Percentiles rank a stretch among this genome's conserved stretches.
Evolutionary conservation across 2,888 invertebrate genomes (phyloP).

Genomic region (Aphrophora alni): DNA sequence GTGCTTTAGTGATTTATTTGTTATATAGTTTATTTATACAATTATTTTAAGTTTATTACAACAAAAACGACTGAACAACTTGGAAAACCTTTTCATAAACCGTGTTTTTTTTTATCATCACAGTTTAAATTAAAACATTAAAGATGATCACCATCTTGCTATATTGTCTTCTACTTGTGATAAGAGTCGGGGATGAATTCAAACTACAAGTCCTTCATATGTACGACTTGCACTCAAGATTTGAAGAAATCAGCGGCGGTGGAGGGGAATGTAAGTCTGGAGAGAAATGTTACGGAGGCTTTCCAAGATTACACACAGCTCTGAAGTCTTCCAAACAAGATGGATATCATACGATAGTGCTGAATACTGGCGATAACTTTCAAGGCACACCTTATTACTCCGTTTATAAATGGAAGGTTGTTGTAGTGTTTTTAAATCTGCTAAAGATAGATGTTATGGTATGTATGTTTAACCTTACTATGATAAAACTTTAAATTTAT

Average conservation of each 20-base stretch:
- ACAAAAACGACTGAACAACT: too few species aligned
- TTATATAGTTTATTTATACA: too few species aligned
- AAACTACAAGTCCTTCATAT: conserved; percentile 83
- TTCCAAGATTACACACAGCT: conserved; percentile 65
- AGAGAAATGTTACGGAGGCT: conserved; percentile 81
- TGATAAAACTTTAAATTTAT: too few species aligned
- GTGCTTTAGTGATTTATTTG: too few species aligned
- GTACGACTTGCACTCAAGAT: conserved; percentile 86
- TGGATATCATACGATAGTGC: conserved; percentile 65
- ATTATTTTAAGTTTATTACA: too few species aligned
- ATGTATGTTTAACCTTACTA: too few species aligned
- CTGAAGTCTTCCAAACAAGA: too few species aligned
- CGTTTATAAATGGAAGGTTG: conserved; percentile 79
- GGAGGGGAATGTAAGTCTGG: conserved; percentile 61
- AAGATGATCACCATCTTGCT: too few species aligned
- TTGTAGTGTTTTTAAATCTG: conserved; percentile 79
- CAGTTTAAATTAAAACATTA: too few species aligned
- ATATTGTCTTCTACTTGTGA: neutral
- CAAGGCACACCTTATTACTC: conserved; percentile 90
- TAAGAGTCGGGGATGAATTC: conserved; percentile 55
- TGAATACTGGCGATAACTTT: conserved; percentile 93
- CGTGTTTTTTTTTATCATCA: too few species aligned
- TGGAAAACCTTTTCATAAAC: too few species aligned
- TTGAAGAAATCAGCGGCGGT: conserved; percentile 64
- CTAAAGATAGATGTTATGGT: conserved; percentile 86